Base-by-base conservation (phyloP, 1,140 invertebrate genomes). In the Bombus balteatus region DNA sequence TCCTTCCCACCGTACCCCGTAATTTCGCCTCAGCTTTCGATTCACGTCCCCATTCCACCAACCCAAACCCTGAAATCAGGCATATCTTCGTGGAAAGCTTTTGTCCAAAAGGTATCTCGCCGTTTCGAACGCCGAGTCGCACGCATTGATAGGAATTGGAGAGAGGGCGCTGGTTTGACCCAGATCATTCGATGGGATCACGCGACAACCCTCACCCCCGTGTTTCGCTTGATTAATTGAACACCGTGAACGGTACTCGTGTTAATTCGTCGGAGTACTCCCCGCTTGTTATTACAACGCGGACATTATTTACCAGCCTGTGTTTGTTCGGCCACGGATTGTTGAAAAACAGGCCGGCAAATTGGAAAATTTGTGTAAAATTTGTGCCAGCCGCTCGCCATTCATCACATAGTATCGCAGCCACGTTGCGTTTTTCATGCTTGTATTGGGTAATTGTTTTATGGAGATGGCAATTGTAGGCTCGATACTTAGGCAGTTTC, bases 161-260 rank as follows among this genome's bases (percentile, higher is more conserved):
- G 34, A 28, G 79, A 59, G 70, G 34, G 53, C 18, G 59, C 62
- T 28, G 22, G 15, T 15, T n/a, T 37, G 80, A 73, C 53, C 53
- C 32, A 68, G 28, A 83, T 83, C 62, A n/a, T 70, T 68, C 37
- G 62, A n/a, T 53, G 62, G 53, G 41, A 65, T 75, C 39, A 65
- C 81, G 62, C n/a, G 68, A 72, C 68, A 41, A n/a, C 62, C 62
- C 32, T 32, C 47, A 62, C 37, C 13, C 57, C 25, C 8, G 13
- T 28, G 34, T 37, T 77, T 53, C 43, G 28, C 15, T 37, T 47
- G 83, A 84, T 79, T 80, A 80, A 84, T 84, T 79, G 83, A 47
- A 62, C 65, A 25, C n/a, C 71, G 71, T 47, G 81, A 65, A 70
- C 47, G 47, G 22, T 53, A 41, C 53, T 34, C 59, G 71, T 71